Evolutionary conservation across 2,797 vertebrate genomes (phyloP).

Genomic region (Poecile montanus): DNA sequence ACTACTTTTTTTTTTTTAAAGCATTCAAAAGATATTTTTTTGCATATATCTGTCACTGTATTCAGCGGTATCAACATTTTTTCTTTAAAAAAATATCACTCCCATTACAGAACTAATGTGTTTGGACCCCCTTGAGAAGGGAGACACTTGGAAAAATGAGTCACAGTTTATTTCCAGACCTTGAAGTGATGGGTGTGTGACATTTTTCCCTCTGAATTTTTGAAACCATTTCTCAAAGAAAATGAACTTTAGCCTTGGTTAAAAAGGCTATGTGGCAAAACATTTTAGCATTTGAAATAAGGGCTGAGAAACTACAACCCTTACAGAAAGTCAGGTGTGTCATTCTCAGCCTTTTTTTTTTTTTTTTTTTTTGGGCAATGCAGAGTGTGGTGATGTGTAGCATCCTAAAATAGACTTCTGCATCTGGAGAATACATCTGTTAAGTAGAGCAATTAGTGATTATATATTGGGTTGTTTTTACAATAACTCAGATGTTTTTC

Average conservation of each 20-base stretch:
- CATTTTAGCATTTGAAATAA: not conserved
- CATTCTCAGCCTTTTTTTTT: not conserved
- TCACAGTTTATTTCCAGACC: conserved; percentile 4
- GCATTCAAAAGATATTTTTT: not conserved
- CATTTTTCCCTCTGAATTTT: not conserved
- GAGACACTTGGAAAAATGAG: not conserved
- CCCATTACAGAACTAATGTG: not conserved
- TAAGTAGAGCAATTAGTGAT: not conserved
- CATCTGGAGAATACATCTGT: not conserved
- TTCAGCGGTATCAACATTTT: not conserved
- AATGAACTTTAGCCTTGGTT: not conserved
- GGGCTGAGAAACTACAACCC: not conserved
- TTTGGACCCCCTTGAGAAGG: not conserved
- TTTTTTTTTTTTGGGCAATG: not conserved
- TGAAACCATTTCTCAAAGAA: conserved; percentile 5
- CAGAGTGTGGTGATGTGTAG: not conserved
- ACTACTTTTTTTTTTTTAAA: not conserved
- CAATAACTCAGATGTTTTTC: not conserved
- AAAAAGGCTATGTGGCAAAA: not conserved
- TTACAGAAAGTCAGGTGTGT: not conserved
- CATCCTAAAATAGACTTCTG: not conserved
- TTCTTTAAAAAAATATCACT: not conserved
- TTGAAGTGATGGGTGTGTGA: not conserved
- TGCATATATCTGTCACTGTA: not conserved
- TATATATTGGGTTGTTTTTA: not conserved